Evolutionary conservation across 2,113 vertebrate genomes (phyloP), one percentile per base, ranked within the genome.

Genomic region (Micromys minutus): DNA sequence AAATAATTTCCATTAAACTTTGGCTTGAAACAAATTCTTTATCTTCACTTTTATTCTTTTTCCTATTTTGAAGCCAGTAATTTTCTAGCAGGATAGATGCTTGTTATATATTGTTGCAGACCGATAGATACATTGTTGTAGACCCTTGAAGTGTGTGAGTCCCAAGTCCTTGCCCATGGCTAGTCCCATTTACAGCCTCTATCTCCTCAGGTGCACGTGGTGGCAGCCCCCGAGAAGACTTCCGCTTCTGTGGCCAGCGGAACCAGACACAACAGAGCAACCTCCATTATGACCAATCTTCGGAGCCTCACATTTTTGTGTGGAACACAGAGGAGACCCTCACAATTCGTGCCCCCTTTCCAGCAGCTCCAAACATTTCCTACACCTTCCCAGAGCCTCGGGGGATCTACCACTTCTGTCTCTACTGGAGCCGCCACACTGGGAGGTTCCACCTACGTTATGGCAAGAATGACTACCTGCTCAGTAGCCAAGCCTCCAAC

Each of bases 341-440:
- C 42, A 85, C 80, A 0, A 91, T 99, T 12, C 97, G 26, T 0
- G 96, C 90, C 0, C 98, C 98, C 0, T 98, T 98, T 59, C 2
- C 26, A 0, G 93, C 63, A 0, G 6, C 0, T 52, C 75, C 17
- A 0, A 2, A 2, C 11, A 79, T 39, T 24, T 1, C 65, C 24
- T 22, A 0, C 24, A 26, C 9, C 1, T 95, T 99, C 89, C 97
- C 98, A 0, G 5, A 45, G 0, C 24, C 4, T 5, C 59, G 97
- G 92, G 98, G 98, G 79, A 59, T 96, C 81, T 99, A 99, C 47
- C 98, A 98, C 91, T 98, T 99, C 97, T 99, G 98, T 3, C 0
- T 98, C 79, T 98, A 96, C 97, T 98, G 98, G 98, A 97, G 67
- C 96, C 96, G 45, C 74, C 94, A 95, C 1, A 7, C 76, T 0